These are phyloP conservation scores for Orussus abietinus DNA, from an alignment of 1,140 invertebrate genomes.

Conservation along the genomic window DNA sequence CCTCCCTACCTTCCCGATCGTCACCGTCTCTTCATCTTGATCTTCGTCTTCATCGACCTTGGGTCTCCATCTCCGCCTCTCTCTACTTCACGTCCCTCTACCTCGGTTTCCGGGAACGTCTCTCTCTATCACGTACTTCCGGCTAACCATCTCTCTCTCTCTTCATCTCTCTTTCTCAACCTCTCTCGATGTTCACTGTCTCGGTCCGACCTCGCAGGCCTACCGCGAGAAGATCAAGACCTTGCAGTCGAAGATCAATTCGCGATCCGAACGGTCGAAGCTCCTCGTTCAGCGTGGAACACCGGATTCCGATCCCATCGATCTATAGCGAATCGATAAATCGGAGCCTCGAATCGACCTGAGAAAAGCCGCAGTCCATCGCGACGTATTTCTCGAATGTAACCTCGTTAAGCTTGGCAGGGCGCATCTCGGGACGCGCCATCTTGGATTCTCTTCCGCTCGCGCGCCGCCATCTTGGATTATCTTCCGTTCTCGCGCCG, in stretches of 20 bases:
- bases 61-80: constrained; percentile 5
- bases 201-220: constrained; percentile 56
- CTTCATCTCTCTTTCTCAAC: constrained; percentile 15
- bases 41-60: constrained; percentile 24
- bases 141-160: background rate
- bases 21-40: constrained; percentile 47
- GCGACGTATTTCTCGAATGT: too few relatives aligned
- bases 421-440: too few relatives aligned
- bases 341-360: constrained; percentile 13
- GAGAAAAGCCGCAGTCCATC: too few relatives aligned
- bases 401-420: too few relatives aligned
- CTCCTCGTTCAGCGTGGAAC: constrained; percentile 78
- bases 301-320: constrained; percentile 70
- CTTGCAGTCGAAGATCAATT: constrained; percentile 82
- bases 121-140: too few relatives aligned
- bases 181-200: constrained; percentile 8
- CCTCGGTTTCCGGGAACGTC: too few relatives aligned
- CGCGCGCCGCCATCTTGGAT: too few relatives aligned
- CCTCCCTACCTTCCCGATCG: constrained; percentile 39
- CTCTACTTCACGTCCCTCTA: too few relatives aligned
- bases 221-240: constrained; percentile 79
- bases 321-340: constrained; percentile 49
- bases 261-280: constrained; percentile 83
- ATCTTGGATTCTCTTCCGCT: too few relatives aligned
- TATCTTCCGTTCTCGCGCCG: too few relatives aligned